Base-by-base conservation (phyloP, 2,797 vertebrate genomes). In the Lindbergichthys nudifrons region DNA sequence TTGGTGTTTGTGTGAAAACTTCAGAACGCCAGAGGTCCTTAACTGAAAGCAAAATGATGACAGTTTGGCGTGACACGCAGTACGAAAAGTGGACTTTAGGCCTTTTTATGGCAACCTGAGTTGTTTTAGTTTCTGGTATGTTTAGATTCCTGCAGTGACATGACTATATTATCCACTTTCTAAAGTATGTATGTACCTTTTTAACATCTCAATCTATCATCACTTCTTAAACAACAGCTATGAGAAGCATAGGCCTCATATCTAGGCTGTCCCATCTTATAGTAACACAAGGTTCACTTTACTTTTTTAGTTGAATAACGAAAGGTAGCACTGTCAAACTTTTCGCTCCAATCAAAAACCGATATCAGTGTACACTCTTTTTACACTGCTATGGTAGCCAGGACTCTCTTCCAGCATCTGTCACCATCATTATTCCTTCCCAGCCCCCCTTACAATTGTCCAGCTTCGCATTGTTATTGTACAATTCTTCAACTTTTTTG, bases 21-120 rank as follows among this genome's bases (percentile, higher is more conserved):
- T 70, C 3, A 36, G 26, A 56, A 30, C 46, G 51, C 52, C 32
- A 76, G 19, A 61, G 26, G 12, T 58, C 16, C n/a, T 42, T 14
- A 51, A 21, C 74, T 65, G 60, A 52, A 61, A 70, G 60, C 3
- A 18, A 52, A 26, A 52, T 19, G 18, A 1, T 68, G 77, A 78
- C 56, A n/a, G 32, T 10, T 47, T 41, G 11, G 12, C 23, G n/a
- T 61, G 45, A 59, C 23, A 63, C 23, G 16, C 13, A 42, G 3
- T 23, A 10, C 1, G 12, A 12, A 32, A 66, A 36, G 39, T 56
- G 10, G 6, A 2, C 7, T 36, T 19, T 1, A 16, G 2, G 14
- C 32, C 9, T n/a, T 58, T 45, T 16, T 19, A 8, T 48, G 23
- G 18, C 26, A 16, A 2, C 2, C 1, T 13, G 6, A 13, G 11